These are phyloP conservation scores for Cyanistes caeruleus DNA, from an alignment of 2,113 vertebrate species.

Conservation along the genomic window DNA sequence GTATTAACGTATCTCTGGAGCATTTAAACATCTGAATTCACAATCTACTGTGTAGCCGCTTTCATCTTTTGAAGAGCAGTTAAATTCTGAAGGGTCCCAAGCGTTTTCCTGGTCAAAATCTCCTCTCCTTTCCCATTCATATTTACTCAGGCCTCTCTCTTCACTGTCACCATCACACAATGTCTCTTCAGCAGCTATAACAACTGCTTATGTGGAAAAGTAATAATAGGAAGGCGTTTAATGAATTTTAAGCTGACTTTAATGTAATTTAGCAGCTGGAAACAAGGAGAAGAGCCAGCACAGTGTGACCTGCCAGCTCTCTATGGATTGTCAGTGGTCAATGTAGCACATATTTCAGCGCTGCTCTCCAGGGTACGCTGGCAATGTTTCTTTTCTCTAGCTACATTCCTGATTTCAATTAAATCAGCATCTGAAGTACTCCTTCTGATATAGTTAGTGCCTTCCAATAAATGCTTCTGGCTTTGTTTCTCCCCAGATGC, in stretches of 20 bases:
- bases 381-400: constrained; percentile 20
- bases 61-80: constrained; percentile 51
- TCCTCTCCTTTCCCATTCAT: constrained; percentile 36
- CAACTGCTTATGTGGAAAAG: constrained; percentile 51
- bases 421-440: constrained; percentile 53
- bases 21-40: constrained; percentile 23
- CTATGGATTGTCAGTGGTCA: constrained; percentile 57
- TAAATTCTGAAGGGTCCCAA: constrained; percentile 57
- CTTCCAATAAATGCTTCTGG: constrained; percentile 39
- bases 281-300: constrained; percentile 50
- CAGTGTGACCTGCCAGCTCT: constrained; percentile 57
- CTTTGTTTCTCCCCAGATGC: not conserved
- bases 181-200: constrained; percentile 44
- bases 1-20: constrained; percentile 19
- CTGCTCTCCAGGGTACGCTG: constrained; percentile 34
- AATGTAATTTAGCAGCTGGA: constrained; percentile 66
- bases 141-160: constrained; percentile 33
- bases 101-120: constrained; percentile 38
- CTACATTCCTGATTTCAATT: constrained; percentile 53
- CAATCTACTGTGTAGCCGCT: not conserved
- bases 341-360: constrained; percentile 41
- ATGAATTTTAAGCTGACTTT: constrained; percentile 69
- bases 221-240: constrained; percentile 59
- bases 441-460: constrained; percentile 43
- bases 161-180: constrained; percentile 13